Conservation (phyloP, 2,113 vertebrate species). For the Rhegmatorhina hoffmannsi region DNA sequence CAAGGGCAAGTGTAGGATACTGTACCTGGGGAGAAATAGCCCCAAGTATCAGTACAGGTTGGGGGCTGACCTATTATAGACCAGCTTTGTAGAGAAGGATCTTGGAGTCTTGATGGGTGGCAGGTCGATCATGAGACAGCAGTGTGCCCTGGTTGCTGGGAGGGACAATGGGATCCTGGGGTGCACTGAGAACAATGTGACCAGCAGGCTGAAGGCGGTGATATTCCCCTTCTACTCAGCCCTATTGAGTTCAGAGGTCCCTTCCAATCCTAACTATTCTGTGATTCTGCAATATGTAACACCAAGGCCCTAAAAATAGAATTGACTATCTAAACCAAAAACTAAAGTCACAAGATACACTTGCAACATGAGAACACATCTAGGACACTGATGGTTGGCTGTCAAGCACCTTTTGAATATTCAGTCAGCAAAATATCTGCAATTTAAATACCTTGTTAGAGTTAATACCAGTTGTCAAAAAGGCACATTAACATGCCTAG, state of each 20-base stretch:
- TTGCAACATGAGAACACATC: not conserved
- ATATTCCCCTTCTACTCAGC: not conserved
- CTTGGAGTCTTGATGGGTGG: not conserved
- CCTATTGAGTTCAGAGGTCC: not conserved
- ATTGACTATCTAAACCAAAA: not conserved
- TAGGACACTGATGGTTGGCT: conserved; percentile 8
- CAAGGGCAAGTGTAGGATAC: too few species aligned
- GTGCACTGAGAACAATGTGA: not conserved
- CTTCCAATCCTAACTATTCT: accelerated
- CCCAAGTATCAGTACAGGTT: not conserved
- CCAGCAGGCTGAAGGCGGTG: not conserved
- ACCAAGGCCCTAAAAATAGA: not conserved
- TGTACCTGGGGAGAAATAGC: not conserved
- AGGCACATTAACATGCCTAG: conserved; percentile 56
- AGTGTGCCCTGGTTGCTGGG: not conserved
- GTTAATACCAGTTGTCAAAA: conserved; percentile 72
- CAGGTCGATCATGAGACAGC: not conserved
- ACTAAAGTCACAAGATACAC: not conserved
- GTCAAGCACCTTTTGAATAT: conserved; percentile 67
- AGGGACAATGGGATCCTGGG: not conserved
- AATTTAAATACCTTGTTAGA: conserved; percentile 74
- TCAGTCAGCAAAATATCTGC: conserved; percentile 65
- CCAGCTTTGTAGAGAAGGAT: not conserved
- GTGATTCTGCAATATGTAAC: not conserved
- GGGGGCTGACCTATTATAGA: not conserved